phyloP scores from a whole-genome alignment of 2,888 invertebrate species.

The Steinernema hermaphroditum region DNA sequence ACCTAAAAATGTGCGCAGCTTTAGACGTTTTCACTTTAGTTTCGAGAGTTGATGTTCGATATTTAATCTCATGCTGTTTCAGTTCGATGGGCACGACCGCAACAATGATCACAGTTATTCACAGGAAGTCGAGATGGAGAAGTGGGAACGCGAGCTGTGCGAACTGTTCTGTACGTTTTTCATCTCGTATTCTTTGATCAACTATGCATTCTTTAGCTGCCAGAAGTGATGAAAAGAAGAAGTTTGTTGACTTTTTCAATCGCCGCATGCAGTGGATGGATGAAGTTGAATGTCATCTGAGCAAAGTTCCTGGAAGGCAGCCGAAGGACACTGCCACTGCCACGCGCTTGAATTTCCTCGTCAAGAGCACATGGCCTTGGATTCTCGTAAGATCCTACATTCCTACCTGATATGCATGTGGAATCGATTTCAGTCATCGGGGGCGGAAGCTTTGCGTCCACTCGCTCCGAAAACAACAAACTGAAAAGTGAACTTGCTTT shows the following conservation, averaged over 20 bases:
- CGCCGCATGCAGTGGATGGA: constrained; percentile 31
- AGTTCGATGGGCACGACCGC: no score
- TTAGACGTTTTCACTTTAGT: constrained; percentile 29
- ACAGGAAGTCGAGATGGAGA: constrained; percentile 19
- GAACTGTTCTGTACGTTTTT: neutral
- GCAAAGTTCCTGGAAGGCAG: constrained; percentile 17
- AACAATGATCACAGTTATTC: neutral
- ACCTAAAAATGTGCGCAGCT: neutral
- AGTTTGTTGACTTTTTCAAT: constrained; percentile 11
- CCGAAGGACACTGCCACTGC: constrained; percentile 16
- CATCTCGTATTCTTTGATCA: no score
- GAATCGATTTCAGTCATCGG: constrained; percentile 46
- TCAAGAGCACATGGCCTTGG: constrained; percentile 6
- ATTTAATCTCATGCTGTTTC: no score
- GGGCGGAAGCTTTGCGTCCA: constrained; percentile 39
- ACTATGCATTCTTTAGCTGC: neutral
- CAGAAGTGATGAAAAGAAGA: constrained; percentile 6
- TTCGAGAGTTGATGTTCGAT: no score
- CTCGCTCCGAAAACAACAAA: constrained; percentile 43
- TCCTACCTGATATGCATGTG: neutral
- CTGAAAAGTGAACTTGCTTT: constrained; percentile 37
- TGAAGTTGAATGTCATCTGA: constrained; percentile 13
- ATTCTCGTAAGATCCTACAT: neutral
- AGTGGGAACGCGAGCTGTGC: constrained; percentile 26
- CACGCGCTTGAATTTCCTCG: neutral